Conservation (phyloP, 2,113 vertebrate species). For the Cyprinodon tularosa region DNA sequence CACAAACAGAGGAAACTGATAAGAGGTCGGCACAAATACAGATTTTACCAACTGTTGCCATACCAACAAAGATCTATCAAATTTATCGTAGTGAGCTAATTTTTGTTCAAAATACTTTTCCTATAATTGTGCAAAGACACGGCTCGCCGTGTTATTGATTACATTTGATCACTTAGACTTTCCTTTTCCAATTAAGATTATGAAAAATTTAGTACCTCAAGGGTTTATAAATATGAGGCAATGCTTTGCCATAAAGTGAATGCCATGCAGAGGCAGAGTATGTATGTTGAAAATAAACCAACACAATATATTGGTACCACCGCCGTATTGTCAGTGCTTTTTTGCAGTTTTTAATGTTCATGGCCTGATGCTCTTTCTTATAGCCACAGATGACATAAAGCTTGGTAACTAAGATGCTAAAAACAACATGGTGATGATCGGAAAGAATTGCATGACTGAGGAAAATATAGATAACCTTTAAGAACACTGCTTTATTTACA, state of each 20-base stretch:
- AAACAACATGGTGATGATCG: too few relatives aligned
- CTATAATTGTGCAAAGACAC: background rate
- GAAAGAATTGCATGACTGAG: too few relatives aligned
- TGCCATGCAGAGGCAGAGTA: background rate
- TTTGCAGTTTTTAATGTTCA: too few relatives aligned
- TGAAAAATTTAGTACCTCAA: background rate
- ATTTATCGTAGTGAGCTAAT: background rate
- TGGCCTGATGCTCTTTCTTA: too few relatives aligned
- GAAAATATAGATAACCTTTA: too few relatives aligned
- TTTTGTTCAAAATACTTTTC: background rate
- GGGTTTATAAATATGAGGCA: background rate
- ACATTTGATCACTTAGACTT: background rate
- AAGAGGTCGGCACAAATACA: background rate
- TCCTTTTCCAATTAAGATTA: background rate
- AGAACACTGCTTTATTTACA: too few relatives aligned
- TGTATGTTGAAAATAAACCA: background rate
- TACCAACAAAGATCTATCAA: conserved; percentile 1
- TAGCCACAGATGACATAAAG: too few relatives aligned
- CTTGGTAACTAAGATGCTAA: too few relatives aligned
- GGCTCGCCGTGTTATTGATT: background rate
- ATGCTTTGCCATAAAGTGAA: background rate
- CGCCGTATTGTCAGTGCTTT: too few relatives aligned
- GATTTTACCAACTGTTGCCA: conserved; percentile 21
- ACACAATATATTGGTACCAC: background rate
- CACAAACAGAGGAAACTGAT: background rate